phyloP scores from a whole-genome alignment of 2,888 invertebrate species.

The Spisula subtruncata region DNA sequence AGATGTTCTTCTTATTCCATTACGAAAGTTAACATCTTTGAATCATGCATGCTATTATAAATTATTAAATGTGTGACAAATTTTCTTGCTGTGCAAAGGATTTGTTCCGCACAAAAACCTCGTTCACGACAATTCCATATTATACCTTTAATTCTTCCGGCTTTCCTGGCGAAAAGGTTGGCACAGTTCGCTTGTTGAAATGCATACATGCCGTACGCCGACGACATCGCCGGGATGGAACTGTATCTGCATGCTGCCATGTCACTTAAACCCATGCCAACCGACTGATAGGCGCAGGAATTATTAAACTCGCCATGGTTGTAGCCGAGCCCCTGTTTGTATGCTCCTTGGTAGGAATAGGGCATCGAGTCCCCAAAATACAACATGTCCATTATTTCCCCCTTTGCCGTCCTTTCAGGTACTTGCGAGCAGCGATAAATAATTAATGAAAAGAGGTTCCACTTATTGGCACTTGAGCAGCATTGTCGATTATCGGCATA shows the following conservation, averaged over 20 bases:
- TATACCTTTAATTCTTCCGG: slow-evolving; percentile 77
- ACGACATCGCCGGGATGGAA: slow-evolving; percentile 74
- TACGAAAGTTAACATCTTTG: no score
- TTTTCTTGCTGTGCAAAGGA: neutral
- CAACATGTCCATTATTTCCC: slow-evolving; percentile 75
- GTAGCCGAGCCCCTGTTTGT: slow-evolving; percentile 76
- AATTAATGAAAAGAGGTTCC: slow-evolving; percentile 8
- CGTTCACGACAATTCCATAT: neutral
- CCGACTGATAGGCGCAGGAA: slow-evolving; percentile 76
- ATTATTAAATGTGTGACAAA: no score
- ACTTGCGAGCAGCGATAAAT: neutral
- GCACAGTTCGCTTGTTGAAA: slow-evolving; percentile 76
- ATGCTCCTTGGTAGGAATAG: slow-evolving; percentile 74
- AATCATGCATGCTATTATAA: no score
- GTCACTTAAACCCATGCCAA: slow-evolving; percentile 72
- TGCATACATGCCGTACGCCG: slow-evolving; percentile 76
- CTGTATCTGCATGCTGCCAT: slow-evolving; percentile 76
- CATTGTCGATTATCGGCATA: neutral
- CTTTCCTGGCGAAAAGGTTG: slow-evolving; percentile 76
- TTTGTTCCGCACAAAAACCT: neutral
- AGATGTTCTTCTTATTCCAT: no score
- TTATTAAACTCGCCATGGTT: slow-evolving; percentile 74
- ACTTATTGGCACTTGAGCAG: neutral
- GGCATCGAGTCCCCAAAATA: slow-evolving; percentile 78
- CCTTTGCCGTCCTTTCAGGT: neutral